Base-by-base conservation (phyloP, 1,140 invertebrate genomes). In the Cecropterus lyciades region DNA sequence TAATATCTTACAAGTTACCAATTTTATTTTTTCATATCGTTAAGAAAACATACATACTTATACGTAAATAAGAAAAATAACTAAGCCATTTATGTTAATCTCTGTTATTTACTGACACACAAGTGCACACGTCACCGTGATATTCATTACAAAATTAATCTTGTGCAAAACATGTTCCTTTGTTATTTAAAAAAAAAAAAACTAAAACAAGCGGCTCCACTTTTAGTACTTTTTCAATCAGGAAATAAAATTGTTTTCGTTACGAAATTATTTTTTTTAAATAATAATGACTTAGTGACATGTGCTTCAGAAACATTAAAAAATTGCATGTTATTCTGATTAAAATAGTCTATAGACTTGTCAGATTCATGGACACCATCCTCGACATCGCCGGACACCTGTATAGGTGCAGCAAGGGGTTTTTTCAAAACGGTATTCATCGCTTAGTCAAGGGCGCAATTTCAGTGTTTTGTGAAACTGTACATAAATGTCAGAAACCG, bases 71-170 rank as follows among this genome's bases (percentile, higher is more conserved):
- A 33, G 7, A 4, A 33, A 33, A 33, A 33, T 33, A 33, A 33
- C 30, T 10, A 33, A 51, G 13, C 13, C 15, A 24, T 33, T 33
- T 30, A 52, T 33, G 49, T 33, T 52, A 52, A 52, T 52, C 13
- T 15, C 27, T 9, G 27, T 30, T 52, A 27, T 52, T 33, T 27
- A 48, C 49, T 14, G 49, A 52, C 30, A 52, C 27, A 52, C 11
- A 49, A 33, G 24, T 33, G 49, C 51, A 37, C 51, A 53, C 51
- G 51, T 53, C 51, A 33, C 15, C 51, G 30, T 14, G 51, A 33
- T 53, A 27, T 33, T 27, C 51, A 53, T 53, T 53, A 53, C 27
- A 30, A 53, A 27, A 53, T 53, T 53, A 53, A 53, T 53, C 51
- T 24, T 37, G n/a, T 37, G 51, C 14, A 13, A 37, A 33, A 53